Evolutionary conservation across 2,888 invertebrate species (phyloP), one percentile per base, ranked within the genome.

Genomic region (Microdon myrmicae): DNA sequence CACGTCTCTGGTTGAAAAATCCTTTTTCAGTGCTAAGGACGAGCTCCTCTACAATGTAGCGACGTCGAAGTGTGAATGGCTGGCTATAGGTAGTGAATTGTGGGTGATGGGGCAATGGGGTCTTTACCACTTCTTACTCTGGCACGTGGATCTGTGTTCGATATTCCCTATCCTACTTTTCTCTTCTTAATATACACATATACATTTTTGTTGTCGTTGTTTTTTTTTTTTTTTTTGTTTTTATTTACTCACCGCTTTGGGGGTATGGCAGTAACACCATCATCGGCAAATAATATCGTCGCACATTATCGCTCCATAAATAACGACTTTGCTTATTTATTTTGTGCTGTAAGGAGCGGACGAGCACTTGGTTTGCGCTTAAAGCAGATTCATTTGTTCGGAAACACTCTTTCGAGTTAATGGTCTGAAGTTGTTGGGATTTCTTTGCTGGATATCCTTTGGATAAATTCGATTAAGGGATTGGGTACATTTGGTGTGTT

Each of bases 271-370:
- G 49, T 49, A 45, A 45, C 51, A 45, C 41, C 56, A 56, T 56
- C 56, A 64, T 55, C 49, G 51, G 61, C 56, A 64, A 64, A 56
- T 56, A 64, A 64, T 56, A 64, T 51, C 56, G 56, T 64, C 56
- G 56, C 61, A 64, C 61, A 56, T 64, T 64, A 64, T 64, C 61
- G 61, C 61, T 56, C 39, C 61, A 64, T 64, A 64, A 64, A 51
- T 56, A 64, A 51, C 45, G 45, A 28, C 45, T 56, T 41, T 51
- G 45, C 41, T 64, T 45, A 55, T 49, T 55, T 61, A 61, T 55
- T 35, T 29, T 38, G 34, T 29, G 32, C 55, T 37, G 25, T 35
- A 35, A 45, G 35, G 29, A 34, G 16, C 26, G 31, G 4, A 26
- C 6, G 5, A 9, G 32, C 28, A 34, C 45, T 55, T 28, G 32